Evolutionary conservation across 1,140 invertebrate genomes (phyloP), one percentile per base, ranked within the genome.

Genomic region (Myzus persicae): DNA sequence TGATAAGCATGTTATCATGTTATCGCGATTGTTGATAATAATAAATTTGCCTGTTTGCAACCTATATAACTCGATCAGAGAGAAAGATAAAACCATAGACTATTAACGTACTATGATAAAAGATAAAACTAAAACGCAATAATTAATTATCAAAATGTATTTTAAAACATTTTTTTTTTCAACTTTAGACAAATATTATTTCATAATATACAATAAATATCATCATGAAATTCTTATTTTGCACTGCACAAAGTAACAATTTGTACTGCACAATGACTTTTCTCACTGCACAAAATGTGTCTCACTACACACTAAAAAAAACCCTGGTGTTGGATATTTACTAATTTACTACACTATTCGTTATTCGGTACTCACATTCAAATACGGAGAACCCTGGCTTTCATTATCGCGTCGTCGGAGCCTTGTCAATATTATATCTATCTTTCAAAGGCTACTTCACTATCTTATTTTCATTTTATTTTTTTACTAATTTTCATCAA

Each of bases 221-320:
- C 24, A 42, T 42, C 22, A 1, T 42, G 6, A 36, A 44, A 44
- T 22, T 36, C 22, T 44, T 42, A 26, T 42, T 85, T 22, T 42
- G 82, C 40, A 84, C 82, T 84, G 24, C 82, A 42, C 82, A 84
- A 40, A 84, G 82, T 84, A 84, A 40, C 38, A 42, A 84, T 42
- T 84, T 42, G 0, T 40, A 82, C 38, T 38, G 38, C 38, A 82
- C 81, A 82, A 82, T 82, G 38, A 82, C 38, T 82, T n/a, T n/a
- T 82, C 24, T 48, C 48, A 54, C 51, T 54, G 24, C 51, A 54
- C 24, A 54, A 54, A 54, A 54, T 54, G 51, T 54, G 51, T 85
- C 40, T 85, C 40, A 85, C 82, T 42, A 40, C 40, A 85, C 40
- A 31, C 40, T 26, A 54, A 85, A 85, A 82, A 82, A 81, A 81